Base-by-base conservation (phyloP, 2,113 vertebrate genomes). In the Bucco capensis region DNA sequence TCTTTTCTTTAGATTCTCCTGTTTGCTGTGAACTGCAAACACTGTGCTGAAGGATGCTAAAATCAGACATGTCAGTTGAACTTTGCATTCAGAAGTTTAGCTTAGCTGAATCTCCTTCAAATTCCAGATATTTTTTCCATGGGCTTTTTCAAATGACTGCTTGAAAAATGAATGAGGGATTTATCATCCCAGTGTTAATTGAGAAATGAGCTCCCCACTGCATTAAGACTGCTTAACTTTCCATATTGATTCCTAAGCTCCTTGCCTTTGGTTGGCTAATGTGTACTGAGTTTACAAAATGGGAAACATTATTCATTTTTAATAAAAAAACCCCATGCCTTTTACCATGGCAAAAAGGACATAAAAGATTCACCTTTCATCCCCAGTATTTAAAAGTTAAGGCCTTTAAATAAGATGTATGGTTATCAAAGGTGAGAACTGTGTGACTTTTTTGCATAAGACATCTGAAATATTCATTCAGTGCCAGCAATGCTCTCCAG, bases 341-440 rank as follows among this genome's bases (percentile, higher is more conserved):
- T n/a, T 89, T 54, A 87, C 83, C 88, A 72, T 62, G 67, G 66
- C 77, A 84, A 80, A 93, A 86, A 75, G 31, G 38, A 86, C 67
- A 83, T 92, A 19, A 91, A 93, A 92, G 61, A 73, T 62, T 69
- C 83, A 30, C 62, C 49, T 92, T 93, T 96, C 49, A 94, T 94
- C 66, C 64, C 38, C 2, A 47, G 58, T 79, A 74, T 93, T 94
- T 90, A 90, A 92, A 93, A 90, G 84, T 84, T 85, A 90, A 83
- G 75, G 47, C 31, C 70, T 94, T 96, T 95, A 86, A 95, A 89
- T 65, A 69, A 86, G 65, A 86, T 76, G 8, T 92, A 38, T 82
- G 77, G 51, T 86, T 95, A 88, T 94, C 77, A 83, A 88, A 93
- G 78, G 61, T 90, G 77, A 89, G 92, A 71, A 82, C 37, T 42